phyloP scores from a whole-genome alignment of 2,113 vertebrate species.

The Marmota monax region DNA sequence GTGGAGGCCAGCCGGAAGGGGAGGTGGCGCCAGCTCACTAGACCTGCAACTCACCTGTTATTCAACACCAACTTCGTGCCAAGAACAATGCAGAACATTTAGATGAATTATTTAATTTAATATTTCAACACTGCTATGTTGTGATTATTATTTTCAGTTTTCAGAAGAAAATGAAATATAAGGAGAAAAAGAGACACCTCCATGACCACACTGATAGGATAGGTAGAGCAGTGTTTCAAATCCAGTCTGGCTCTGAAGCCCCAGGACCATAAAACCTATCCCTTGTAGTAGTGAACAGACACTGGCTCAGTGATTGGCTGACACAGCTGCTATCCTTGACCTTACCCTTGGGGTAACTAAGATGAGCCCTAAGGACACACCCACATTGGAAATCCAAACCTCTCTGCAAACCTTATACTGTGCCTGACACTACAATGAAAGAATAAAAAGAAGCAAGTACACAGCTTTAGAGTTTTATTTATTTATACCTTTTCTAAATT shows the following conservation, averaged over 20 bases:
- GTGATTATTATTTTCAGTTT: background rate
- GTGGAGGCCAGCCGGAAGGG: background rate
- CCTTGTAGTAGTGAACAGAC: accelerated
- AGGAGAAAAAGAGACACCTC: background rate
- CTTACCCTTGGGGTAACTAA: background rate
- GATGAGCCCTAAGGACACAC: background rate
- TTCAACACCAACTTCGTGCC: background rate
- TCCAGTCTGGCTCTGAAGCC: background rate
- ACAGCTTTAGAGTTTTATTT: background rate
- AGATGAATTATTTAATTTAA: background rate
- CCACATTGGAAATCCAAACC: background rate
- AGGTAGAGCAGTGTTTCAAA: background rate
- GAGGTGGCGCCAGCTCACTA: background rate
- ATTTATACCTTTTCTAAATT: background rate
- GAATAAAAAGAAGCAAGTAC: background rate
- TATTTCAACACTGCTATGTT: background rate
- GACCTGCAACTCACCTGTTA: background rate
- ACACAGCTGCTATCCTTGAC: background rate
- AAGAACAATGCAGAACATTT: background rate
- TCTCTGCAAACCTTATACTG: background rate
- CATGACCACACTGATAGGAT: background rate
- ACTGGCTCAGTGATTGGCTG: background rate
- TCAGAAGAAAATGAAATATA: background rate
- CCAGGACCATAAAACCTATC: accelerated
- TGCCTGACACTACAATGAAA: background rate